Base-by-base conservation (phyloP, 2,797 vertebrate species). In the Manis pentadactyla region DNA sequence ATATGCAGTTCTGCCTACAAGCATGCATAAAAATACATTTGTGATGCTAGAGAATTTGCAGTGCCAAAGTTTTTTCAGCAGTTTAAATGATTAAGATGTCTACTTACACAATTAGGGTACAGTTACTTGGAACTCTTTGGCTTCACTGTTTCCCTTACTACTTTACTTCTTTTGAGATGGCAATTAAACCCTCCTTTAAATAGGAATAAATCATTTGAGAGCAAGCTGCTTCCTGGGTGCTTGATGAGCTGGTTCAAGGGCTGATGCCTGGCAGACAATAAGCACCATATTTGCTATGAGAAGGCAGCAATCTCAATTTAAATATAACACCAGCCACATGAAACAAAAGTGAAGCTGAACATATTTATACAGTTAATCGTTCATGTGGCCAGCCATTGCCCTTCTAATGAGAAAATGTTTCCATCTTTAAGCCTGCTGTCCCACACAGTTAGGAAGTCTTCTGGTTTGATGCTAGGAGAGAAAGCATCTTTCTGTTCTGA, bases 121-220 rank as follows among this genome's bases (percentile, higher is more conserved):
- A 34, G n/a, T 57, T 57, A 79, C 19, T 61, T 88, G 64, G 64
- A 87, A 74, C 42, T n/a, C 10, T 68, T 93, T 57, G 68, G 39
- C 46, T 61, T 59, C 27, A 55, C 82, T 78, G 71, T 61, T 79
- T 51, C 73, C 53, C 59, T 91, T 53, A 51, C 34, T 61, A 25
- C 13, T 46, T 77, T 29, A 61, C 29, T 25, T 81, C 68, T 61
- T 83, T 87, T 46, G 14, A 87, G 59, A 89, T 81, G 19, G 31
- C 57, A 75, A 51, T 88, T 83, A 87, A 92, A 66, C 21, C 46
- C 73, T 61, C n/a, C 51, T 83, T 6, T 55, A 64, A 85, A 81
- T 34, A 92, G 61, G 85, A 86, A 85, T 42, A 81, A 85, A 93
- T 81, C 55, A 63, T 74, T 84, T 90, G 37, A 71, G 27, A 84